Conservation (phyloP, 2,888 invertebrate genomes). For the Chesias legatella region DNA sequence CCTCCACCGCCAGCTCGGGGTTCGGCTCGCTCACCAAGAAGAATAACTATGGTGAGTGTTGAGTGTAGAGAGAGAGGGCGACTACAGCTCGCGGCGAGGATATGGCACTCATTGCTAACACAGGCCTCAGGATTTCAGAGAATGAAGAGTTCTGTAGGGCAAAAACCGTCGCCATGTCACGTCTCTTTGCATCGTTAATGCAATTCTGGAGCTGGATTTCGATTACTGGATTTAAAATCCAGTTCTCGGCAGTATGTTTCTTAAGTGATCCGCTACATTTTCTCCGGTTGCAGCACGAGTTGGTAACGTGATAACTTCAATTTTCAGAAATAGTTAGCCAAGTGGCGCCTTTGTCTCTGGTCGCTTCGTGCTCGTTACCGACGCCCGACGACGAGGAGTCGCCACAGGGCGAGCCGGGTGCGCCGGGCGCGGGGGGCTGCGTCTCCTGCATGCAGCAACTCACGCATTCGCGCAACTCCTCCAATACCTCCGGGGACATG, state of each 20-base stretch:
- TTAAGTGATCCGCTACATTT: no score
- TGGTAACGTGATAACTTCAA: not conserved
- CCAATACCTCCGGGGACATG: conserved; percentile 84
- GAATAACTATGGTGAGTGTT: conserved; percentile 77
- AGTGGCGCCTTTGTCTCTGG: conserved; percentile 50
- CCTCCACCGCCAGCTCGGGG: conserved; percentile 90
- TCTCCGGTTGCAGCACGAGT: not conserved
- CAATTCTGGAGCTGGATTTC: no score
- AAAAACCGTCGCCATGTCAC: no score
- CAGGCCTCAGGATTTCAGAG: no score
- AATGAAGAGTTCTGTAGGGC: no score
- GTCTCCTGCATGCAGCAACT: conserved; percentile 64
- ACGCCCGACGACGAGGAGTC: conserved; percentile 60
- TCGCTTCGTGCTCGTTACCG: conserved; percentile 60
- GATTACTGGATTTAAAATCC: no score
- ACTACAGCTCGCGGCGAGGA: no score
- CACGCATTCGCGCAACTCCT: conserved; percentile 87
- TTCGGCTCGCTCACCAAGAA: conserved; percentile 92
- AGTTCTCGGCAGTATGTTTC: no score
- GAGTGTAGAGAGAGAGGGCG: no score
- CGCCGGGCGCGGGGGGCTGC: conserved; percentile 35
- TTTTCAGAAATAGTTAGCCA: conserved; percentile 49
- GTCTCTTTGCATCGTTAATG: no score
- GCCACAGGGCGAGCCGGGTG: conserved; percentile 35
- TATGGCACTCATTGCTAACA: no score